phyloP scores from a whole-genome alignment of 2,113 vertebrate genomes.

The Holacanthus passer region DNA sequence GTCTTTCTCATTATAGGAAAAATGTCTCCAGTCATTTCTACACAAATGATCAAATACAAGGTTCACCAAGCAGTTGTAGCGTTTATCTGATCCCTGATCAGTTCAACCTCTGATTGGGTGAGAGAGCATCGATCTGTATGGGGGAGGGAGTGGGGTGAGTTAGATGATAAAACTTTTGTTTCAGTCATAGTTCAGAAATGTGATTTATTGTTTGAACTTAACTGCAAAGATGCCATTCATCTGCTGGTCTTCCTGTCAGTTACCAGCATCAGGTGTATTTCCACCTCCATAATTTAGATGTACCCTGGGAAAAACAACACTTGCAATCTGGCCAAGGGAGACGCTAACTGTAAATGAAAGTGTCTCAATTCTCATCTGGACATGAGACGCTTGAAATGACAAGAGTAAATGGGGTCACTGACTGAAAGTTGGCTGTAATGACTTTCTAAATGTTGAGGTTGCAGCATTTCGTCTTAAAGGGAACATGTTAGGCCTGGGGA shows the following conservation, averaged over 20 bases:
- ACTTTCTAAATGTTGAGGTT: slow-evolving; percentile 30
- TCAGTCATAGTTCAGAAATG: too few species aligned
- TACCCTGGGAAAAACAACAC: background rate
- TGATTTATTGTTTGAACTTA: background rate
- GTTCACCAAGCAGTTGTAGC: background rate
- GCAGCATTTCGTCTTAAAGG: slow-evolving; percentile 20
- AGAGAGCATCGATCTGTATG: background rate
- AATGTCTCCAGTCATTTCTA: background rate
- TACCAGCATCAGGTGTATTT: background rate
- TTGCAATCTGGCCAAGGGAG: background rate
- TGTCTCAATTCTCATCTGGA: background rate
- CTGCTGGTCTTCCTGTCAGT: background rate
- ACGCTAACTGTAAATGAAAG: background rate
- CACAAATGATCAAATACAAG: background rate
- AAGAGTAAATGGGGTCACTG: background rate
- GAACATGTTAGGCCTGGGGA: slow-evolving; percentile 2
- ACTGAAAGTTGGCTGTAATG: background rate
- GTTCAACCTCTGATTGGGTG: background rate
- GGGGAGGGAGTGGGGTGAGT: background rate
- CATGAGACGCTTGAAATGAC: background rate
- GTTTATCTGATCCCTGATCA: background rate
- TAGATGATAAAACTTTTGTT: background rate
- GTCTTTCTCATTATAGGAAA: background rate
- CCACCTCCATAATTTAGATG: too few species aligned
- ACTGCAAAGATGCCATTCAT: background rate